phyloP scores from a whole-genome alignment of 1,140 invertebrate species.

The Drosophila burlai region DNA sequence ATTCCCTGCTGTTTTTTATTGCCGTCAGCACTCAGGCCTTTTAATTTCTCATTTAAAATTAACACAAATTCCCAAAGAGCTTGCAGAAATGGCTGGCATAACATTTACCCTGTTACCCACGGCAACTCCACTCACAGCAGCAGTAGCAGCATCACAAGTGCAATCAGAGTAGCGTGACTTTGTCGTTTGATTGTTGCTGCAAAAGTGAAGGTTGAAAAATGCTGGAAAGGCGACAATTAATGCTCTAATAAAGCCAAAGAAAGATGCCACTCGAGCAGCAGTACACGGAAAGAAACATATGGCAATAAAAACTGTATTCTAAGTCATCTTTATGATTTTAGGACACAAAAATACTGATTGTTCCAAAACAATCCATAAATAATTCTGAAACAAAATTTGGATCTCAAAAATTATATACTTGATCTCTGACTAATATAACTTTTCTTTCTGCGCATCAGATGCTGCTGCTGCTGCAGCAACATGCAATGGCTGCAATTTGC shows the following conservation, averaged over 20 bases:
- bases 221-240: slow-evolving; percentile 73
- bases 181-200: slow-evolving; percentile 53
- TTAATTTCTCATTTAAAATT: slow-evolving; percentile 50
- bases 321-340: too few relatives aligned
- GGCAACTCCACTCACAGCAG: slow-evolving; percentile 15
- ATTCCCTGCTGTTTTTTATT: slow-evolving; percentile 13
- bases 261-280: slow-evolving; percentile 42
- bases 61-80: slow-evolving; percentile 39
- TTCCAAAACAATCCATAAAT: background rate
- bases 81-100: slow-evolving; percentile 19
- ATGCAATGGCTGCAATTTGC: slow-evolving; percentile 35
- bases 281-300: slow-evolving; percentile 1
- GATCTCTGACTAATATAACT: background rate
- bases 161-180: slow-evolving; percentile 77
- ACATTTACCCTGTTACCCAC: slow-evolving; percentile 46
- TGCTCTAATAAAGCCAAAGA: slow-evolving; percentile 83
- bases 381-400: background rate
- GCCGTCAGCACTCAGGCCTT: slow-evolving; percentile 18
- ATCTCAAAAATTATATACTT: background rate
- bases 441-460: slow-evolving; percentile 2
- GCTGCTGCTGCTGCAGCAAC: slow-evolving; percentile 5
- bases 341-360: background rate
- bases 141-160: slow-evolving; percentile 46
- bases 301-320: background rate
- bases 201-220: slow-evolving; percentile 84